phyloP scores from a whole-genome alignment of 2,797 vertebrate species.

The Karalla daura region DNA sequence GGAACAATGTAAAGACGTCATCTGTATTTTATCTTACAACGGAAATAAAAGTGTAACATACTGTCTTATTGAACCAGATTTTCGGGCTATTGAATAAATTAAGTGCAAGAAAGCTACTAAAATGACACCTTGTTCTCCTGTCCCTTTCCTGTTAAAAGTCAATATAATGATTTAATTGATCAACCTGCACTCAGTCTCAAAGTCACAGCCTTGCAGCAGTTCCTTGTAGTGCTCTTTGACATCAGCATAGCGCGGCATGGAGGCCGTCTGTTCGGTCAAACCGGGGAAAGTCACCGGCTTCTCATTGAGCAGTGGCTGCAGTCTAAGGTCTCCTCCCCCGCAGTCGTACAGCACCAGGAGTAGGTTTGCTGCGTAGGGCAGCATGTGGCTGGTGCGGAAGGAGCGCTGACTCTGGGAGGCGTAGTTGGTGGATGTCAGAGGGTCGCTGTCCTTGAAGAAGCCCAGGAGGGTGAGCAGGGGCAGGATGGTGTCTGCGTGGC shows the following conservation, averaged over 20 bases:
- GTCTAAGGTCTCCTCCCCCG: constrained; percentile 83
- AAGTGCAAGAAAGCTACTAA: too few species aligned
- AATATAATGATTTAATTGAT: constrained; percentile 20
- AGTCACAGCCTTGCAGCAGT: constrained; percentile 88
- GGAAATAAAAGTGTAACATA: too few species aligned
- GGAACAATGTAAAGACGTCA: too few species aligned
- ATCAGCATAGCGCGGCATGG: constrained; percentile 82
- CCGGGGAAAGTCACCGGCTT: constrained; percentile 85
- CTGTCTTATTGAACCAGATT: too few species aligned
- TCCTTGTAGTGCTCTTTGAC: constrained; percentile 86
- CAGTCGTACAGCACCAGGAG: constrained; percentile 92
- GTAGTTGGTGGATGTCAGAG: constrained; percentile 87
- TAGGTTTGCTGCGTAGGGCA: constrained; percentile 94
- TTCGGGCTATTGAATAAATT: too few species aligned
- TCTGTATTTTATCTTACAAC: too few species aligned
- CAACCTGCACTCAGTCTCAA: constrained; percentile 75
- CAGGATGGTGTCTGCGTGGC: constrained; percentile 95
- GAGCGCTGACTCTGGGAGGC: constrained; percentile 78
- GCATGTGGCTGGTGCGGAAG: constrained; percentile 90
- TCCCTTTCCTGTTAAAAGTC: neutral
- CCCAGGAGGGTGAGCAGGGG: constrained; percentile 94
- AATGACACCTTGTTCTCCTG: neutral
- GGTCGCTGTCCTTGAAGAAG: constrained; percentile 88
- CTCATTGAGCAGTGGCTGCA: constrained; percentile 91
- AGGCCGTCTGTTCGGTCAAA: constrained; percentile 61